Evolutionary conservation across 2,797 vertebrate genomes (phyloP).

Genomic region (Florisuga fusca): DNA sequence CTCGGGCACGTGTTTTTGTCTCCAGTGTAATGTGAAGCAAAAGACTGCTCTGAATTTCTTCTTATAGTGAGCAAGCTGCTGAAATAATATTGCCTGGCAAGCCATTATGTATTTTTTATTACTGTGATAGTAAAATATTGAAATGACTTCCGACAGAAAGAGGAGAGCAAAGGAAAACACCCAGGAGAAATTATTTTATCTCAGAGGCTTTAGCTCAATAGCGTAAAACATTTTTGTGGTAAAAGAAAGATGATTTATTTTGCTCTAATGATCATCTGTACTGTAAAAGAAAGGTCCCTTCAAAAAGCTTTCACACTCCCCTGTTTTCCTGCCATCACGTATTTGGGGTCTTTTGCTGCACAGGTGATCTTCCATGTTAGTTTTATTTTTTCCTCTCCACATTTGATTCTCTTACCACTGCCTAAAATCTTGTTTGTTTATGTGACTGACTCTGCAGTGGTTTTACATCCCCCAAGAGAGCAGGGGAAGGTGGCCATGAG

Average conservation of each 20-base stretch:
- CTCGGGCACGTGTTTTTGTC: background rate
- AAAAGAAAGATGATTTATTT: conserved; percentile 55
- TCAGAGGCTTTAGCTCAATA: conserved; percentile 29
- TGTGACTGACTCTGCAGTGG: background rate
- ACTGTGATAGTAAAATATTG: conserved; percentile 67
- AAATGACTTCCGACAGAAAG: conserved; percentile 51
- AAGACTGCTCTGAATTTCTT: background rate
- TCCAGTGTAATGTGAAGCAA: background rate
- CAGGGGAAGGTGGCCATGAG: background rate
- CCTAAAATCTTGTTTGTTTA: background rate
- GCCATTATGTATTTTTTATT: conserved; percentile 68
- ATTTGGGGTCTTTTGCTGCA: background rate
- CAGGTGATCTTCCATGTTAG: background rate
- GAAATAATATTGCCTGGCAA: background rate
- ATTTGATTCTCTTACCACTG: background rate
- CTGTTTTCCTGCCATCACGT: background rate
- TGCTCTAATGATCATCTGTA: background rate
- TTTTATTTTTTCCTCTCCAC: background rate
- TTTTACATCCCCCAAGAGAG: background rate
- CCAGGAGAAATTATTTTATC: conserved; percentile 52
- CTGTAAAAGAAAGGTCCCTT: background rate
- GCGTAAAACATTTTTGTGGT: conserved; percentile 34
- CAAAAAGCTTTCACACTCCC: background rate
- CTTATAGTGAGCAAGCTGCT: background rate
- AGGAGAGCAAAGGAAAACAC: conserved; percentile 43